These are phyloP conservation scores for Pituophis catenifer DNA, from an alignment of 2,113 vertebrate genomes.

Conservation along the genomic window DNA sequence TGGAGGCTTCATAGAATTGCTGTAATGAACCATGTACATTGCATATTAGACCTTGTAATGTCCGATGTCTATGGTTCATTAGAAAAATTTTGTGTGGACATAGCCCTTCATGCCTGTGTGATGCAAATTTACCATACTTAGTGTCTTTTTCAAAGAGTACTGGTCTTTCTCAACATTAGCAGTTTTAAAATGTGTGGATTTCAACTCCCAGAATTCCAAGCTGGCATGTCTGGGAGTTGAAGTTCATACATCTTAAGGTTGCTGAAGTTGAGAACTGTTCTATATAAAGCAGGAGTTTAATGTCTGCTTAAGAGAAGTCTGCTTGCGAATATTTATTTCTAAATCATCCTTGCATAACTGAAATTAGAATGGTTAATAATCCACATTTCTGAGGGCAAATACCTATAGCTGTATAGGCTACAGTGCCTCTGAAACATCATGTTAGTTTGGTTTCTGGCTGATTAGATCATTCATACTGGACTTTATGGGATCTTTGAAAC, in stretches of 20 bases:
- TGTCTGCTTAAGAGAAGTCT: neutral
- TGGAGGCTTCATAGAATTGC: neutral
- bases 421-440: neutral
- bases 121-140: neutral
- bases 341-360: neutral
- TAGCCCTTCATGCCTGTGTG: neutral
- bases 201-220: neutral
- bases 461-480: conserved; percentile 31
- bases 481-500: conserved; percentile 35
- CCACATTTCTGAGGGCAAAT: neutral
- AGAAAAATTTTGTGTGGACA: neutral
- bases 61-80: neutral
- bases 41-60: neutral
- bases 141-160: neutral
- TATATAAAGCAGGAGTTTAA: neutral
- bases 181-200: neutral
- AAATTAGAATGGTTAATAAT: neutral
- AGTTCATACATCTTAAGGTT: neutral
- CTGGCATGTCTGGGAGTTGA: neutral
- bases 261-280: neutral
- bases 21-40: neutral
- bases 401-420: neutral
- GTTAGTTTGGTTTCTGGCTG: conserved; percentile 6
- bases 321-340: neutral
- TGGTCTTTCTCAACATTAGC: neutral